phyloP scores from a whole-genome alignment of 1,140 invertebrate species.

The Drosophila athabasca region DNA sequence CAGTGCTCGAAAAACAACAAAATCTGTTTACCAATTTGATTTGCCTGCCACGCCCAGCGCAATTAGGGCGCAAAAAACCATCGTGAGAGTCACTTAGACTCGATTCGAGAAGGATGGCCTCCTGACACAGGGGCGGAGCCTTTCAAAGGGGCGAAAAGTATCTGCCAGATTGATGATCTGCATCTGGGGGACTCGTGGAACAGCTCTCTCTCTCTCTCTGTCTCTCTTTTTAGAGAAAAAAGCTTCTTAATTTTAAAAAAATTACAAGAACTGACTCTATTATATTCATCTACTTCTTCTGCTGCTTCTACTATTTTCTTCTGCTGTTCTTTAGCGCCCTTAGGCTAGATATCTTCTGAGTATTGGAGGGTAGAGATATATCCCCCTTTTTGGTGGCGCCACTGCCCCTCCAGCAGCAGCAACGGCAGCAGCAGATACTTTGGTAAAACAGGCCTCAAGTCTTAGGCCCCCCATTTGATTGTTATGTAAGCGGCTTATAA shows the following conservation, averaged over 20 bases:
- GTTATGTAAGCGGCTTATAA: constrained; percentile 66
- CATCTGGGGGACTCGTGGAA: no score
- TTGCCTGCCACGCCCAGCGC: constrained; percentile 57
- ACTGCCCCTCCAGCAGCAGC: constrained; percentile 3
- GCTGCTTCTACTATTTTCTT: no score
- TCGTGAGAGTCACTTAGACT: constrained; percentile 38
- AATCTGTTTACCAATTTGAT: constrained; percentile 59
- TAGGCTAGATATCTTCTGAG: no score
- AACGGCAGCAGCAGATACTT: constrained; percentile 2
- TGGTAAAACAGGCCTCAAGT: constrained; percentile 34
- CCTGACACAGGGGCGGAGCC: constrained; percentile 12
- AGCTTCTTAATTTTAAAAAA: no score
- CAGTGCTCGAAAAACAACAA: constrained; percentile 27
- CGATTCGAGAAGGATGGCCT: constrained; percentile 5
- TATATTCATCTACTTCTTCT: no score
- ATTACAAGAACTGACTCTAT: no score
- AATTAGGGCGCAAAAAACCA: constrained; percentile 46
- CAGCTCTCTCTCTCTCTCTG: no score
- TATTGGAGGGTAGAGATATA: no score
- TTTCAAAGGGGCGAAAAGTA: neutral
- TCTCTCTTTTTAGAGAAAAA: no score
- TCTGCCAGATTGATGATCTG: no score
- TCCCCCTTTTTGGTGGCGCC: constrained; percentile 7
- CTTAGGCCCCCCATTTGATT: constrained; percentile 41
- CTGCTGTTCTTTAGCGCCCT: no score